Conservation (phyloP, 2,797 vertebrate species). For the Ceryle rudis region DNA sequence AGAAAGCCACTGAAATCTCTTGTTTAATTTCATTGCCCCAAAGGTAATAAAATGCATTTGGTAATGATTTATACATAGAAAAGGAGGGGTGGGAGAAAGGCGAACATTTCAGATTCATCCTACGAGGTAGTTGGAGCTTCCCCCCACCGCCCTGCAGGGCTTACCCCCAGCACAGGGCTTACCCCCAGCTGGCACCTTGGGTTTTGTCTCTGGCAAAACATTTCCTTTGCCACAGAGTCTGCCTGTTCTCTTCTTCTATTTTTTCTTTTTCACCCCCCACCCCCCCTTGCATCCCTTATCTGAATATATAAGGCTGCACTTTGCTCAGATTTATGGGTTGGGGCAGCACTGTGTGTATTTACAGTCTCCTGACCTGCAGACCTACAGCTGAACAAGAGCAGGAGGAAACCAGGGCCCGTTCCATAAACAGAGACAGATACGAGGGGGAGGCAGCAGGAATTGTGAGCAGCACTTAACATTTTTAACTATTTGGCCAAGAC, state of each 20-base stretch:
- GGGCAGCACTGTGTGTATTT: constrained; percentile 92
- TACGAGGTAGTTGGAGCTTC: background rate
- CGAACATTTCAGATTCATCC: background rate
- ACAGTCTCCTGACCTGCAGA: constrained; percentile 96
- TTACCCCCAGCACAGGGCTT: background rate
- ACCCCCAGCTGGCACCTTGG: background rate
- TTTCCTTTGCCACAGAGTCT: constrained; percentile 7
- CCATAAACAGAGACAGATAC: constrained; percentile 85
- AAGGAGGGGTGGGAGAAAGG: background rate
- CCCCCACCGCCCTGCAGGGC: background rate
- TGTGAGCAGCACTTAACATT: constrained; percentile 81
- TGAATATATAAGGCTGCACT: constrained; percentile 84
- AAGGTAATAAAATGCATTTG: constrained; percentile 53
- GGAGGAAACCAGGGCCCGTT: constrained; percentile 82
- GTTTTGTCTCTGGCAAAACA: background rate
- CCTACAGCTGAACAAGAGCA: constrained; percentile 83
- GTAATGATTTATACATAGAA: constrained; percentile 33
- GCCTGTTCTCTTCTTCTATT: background rate
- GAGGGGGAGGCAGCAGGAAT: constrained; percentile 80
- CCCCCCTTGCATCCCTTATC: constrained; percentile 72
- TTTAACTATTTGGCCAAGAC: constrained; percentile 81
- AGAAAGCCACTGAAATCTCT: constrained; percentile 45
- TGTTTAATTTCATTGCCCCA: constrained; percentile 61
- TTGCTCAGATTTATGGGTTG: constrained; percentile 90
- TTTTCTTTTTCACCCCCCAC: background rate